Conservation (phyloP, 2,888 invertebrate genomes). For the Polia nebulosa region DNA sequence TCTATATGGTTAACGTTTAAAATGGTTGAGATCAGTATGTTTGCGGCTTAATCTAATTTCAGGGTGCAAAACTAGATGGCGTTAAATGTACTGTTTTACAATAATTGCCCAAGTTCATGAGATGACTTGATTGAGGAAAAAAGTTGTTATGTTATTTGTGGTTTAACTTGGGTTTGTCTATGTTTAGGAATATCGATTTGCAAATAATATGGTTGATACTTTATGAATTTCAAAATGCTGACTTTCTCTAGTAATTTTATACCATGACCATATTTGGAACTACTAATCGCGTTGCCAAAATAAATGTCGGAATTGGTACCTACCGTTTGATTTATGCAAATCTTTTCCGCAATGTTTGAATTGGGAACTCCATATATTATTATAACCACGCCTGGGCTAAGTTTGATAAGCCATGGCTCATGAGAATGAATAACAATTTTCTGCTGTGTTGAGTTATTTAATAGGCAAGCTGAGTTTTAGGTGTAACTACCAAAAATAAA, state of each 20-base stretch:
- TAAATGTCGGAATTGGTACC: not conserved
- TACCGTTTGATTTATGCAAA: slow-evolving; percentile 33
- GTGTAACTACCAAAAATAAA: not conserved
- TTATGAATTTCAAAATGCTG: too few relatives aligned
- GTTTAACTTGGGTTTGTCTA: not conserved
- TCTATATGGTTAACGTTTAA: not conserved
- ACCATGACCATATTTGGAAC: not conserved
- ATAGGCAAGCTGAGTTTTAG: not conserved
- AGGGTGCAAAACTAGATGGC: slow-evolving; percentile 35
- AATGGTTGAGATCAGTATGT: not conserved
- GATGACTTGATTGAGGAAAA: not conserved
- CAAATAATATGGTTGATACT: too few relatives aligned
- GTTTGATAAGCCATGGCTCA: slow-evolving; percentile 8
- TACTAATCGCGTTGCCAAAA: slow-evolving; percentile 6
- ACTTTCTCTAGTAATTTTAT: not conserved
- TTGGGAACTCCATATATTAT: slow-evolving; percentile 17
- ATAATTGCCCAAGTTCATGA: not conserved
- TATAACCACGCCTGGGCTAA: not conserved
- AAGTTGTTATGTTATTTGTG: not conserved
- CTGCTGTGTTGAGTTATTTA: slow-evolving; percentile 3
- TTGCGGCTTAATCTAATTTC: not conserved
- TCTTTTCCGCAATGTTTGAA: slow-evolving; percentile 30
- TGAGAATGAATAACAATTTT: slow-evolving; percentile 10
- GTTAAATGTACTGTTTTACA: slow-evolving; percentile 2
- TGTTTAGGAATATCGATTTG: not conserved